phyloP scores from a whole-genome alignment of 2,113 vertebrate genomes.

The Proterorhinus semilunaris region DNA sequence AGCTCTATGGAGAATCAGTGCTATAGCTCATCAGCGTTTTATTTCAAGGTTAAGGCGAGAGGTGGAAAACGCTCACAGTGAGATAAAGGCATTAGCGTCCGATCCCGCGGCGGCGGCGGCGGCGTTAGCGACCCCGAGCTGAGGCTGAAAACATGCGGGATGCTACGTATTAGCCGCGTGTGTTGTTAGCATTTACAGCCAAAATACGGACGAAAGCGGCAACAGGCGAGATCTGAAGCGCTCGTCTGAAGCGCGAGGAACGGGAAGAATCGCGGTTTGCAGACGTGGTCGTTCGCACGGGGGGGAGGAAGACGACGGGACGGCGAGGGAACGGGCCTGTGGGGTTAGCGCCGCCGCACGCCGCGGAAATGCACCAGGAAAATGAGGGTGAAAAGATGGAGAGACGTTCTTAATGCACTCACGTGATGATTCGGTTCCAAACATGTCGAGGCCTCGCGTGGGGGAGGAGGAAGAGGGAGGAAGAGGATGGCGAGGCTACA shows the following conservation, averaged over 20 bases:
- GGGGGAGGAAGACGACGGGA: too few relatives aligned
- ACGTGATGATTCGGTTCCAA: conserved; percentile 3
- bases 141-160: conserved; percentile 1
- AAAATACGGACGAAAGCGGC: not conserved
- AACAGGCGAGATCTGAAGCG: too few relatives aligned
- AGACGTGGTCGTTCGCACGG: too few relatives aligned
- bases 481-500: conserved; percentile 22
- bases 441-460: conserved; percentile 47
- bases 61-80: too few relatives aligned
- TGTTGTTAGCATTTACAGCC: not conserved
- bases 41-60: too few relatives aligned
- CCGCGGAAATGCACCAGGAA: not conserved
- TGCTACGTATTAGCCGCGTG: not conserved
- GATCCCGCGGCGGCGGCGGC: too few relatives aligned
- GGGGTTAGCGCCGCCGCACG: too few relatives aligned
- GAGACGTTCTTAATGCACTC: not conserved
- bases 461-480: conserved; percentile 55
- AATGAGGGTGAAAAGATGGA: not conserved
- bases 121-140: too few relatives aligned
- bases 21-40: too few relatives aligned
- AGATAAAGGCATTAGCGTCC: not conserved
- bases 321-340: too few relatives aligned
- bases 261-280: not conserved
- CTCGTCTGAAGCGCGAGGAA: too few relatives aligned
- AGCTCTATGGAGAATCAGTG: too few relatives aligned